phyloP scores from a whole-genome alignment of 2,797 vertebrate species.

The Cyclura pinguis region DNA sequence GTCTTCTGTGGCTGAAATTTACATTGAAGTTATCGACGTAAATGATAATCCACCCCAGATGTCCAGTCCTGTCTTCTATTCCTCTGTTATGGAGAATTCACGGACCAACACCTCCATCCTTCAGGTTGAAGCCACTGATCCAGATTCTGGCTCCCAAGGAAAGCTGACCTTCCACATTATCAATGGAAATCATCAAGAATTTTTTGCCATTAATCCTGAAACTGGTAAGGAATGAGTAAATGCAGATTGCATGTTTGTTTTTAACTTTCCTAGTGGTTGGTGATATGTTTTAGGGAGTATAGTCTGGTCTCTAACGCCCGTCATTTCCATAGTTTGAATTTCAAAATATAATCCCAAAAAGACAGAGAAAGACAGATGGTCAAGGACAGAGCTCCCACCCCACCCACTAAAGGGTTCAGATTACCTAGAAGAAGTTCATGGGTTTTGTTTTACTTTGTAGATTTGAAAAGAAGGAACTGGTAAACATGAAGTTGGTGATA shows the following conservation, averaged over 20 bases:
- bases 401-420: not conserved
- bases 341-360: not conserved
- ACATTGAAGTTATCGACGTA: conserved; percentile 90
- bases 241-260: not conserved
- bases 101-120: conserved; percentile 83
- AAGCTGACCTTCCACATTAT: conserved; percentile 90
- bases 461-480: not conserved
- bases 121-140: conserved; percentile 87
- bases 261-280: not conserved
- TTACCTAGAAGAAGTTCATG: not conserved
- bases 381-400: not conserved
- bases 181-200: conserved; percentile 84
- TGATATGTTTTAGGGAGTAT: conserved; percentile 1
- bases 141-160: conserved; percentile 87
- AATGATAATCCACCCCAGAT: conserved; percentile 95
- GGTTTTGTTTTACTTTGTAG: not conserved
- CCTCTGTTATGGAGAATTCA: conserved; percentile 87
- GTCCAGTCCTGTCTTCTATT: conserved; percentile 90
- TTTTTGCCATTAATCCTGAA: conserved; percentile 85
- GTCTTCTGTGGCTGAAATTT: conserved; percentile 90
- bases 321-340: conserved; percentile 24
- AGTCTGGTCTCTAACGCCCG: conserved; percentile 29
- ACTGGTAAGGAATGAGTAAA: conserved; percentile 85
- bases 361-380: not conserved
- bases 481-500: not conserved